A percentile compares a stretch with the other conserved stretches of the same genome.
These are phyloP conservation scores for Cyprinodon brontotheroides DNA, from an alignment of 2,113 vertebrate genomes.

Conservation along the genomic window DNA sequence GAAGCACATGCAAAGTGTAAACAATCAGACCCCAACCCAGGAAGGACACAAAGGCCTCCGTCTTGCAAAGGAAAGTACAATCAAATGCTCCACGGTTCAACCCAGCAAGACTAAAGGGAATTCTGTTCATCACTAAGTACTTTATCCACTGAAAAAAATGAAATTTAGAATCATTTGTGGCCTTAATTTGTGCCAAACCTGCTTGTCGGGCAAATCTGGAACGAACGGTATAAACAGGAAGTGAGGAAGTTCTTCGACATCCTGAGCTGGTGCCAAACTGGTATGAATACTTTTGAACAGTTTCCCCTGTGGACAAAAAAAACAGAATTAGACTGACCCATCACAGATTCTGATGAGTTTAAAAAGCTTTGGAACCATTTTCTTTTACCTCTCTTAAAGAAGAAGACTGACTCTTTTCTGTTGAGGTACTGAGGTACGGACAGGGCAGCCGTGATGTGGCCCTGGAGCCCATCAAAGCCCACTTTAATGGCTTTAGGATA, in stretches of 20 bases:
- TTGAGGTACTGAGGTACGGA: constrained; percentile 83
- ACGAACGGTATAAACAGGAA: constrained; percentile 54
- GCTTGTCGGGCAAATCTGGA: constrained; percentile 57
- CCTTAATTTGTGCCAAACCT: constrained; percentile 44
- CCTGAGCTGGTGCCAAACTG: constrained; percentile 77
- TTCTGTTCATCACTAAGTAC: background rate
- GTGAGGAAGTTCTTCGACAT: constrained; percentile 75
- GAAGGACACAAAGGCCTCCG: too few species aligned
- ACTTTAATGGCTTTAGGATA: constrained; percentile 84
- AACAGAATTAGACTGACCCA: background rate
- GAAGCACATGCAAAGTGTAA: too few species aligned
- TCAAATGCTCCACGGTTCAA: background rate
- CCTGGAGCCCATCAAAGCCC: constrained; percentile 88
- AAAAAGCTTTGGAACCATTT: background rate
- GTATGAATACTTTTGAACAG: constrained; percentile 90
- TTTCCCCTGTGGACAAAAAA: constrained; percentile 79
- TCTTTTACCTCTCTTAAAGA: constrained; percentile 90
- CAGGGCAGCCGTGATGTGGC: constrained; percentile 87
- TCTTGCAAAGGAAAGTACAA: background rate
- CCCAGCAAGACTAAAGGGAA: background rate
- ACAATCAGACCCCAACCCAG: too few species aligned
- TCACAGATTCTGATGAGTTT: background rate
- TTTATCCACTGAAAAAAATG: background rate
- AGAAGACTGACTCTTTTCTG: constrained; percentile 90
- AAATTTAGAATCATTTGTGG: background rate